These are phyloP conservation scores for Chloroceryle inda DNA, from an alignment of 2,797 vertebrate genomes.

Conservation along the genomic window DNA sequence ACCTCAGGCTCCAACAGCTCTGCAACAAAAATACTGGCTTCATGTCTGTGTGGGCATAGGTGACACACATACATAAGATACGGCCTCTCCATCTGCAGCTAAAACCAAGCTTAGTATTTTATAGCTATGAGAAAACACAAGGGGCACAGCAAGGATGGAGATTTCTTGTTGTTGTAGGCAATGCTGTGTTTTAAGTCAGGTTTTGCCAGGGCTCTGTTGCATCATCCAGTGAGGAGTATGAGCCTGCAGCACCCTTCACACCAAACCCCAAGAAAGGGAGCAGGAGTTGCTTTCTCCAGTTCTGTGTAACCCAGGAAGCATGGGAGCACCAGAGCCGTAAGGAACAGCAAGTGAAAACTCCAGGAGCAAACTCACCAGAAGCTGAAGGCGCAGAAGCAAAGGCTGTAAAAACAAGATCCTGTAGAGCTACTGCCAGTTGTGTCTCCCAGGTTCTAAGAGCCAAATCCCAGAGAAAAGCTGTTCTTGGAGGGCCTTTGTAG, in stretches of 20 bases:
- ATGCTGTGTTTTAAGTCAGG: not conserved
- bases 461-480: not conserved
- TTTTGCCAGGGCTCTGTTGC: not conserved
- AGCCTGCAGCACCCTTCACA: not conserved
- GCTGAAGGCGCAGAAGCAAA: not conserved
- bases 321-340: not conserved
- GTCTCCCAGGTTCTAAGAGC: not conserved
- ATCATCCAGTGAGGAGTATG: not conserved
- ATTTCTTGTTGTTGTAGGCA: not conserved
- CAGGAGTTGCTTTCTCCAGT: not conserved
- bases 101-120: not conserved
- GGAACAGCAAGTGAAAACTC: not conserved
- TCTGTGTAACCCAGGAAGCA: not conserved
- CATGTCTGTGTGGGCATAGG: accelerated
- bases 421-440: not conserved
- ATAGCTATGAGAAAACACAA: not conserved
- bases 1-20: not conserved
- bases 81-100: not conserved
- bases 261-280: not conserved
- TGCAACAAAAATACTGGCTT: not conserved
- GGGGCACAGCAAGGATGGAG: not conserved
- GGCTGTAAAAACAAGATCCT: not conserved
- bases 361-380: not conserved
- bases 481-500: not conserved
- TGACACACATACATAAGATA: not conserved